Percentiles rank a stretch among this genome's conserved stretches.
phyloP scores from a whole-genome alignment of 2,888 invertebrate species.

The Trilocha varians region DNA sequence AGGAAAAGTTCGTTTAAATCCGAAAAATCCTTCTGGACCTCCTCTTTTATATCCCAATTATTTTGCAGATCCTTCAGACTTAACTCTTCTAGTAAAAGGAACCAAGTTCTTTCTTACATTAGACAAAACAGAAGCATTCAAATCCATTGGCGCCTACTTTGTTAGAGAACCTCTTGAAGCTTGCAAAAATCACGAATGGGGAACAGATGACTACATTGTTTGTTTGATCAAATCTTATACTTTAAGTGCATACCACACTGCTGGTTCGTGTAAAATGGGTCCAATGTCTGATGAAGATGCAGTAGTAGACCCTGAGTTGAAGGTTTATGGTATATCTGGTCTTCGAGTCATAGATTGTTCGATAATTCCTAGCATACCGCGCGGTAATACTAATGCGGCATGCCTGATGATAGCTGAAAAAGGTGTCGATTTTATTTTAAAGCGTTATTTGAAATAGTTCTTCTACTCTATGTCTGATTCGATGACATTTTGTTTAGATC shows the following conservation, averaged over 20 bases:
- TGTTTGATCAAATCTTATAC: slow-evolving; percentile 76
- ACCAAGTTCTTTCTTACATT: slow-evolving; percentile 71
- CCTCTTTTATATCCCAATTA: slow-evolving; percentile 81
- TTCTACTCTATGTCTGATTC: too few species aligned
- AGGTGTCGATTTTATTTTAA: slow-evolving; percentile 34
- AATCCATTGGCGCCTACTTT: slow-evolving; percentile 66
- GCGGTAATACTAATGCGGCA: slow-evolving; percentile 87
- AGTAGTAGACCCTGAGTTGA: slow-evolving; percentile 79
- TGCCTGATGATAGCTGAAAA: slow-evolving; percentile 84
- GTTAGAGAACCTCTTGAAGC: slow-evolving; percentile 67
- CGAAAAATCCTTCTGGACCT: slow-evolving; percentile 77
- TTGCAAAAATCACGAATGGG: slow-evolving; percentile 73
- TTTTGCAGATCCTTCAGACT: slow-evolving; percentile 73
- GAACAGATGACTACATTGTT: slow-evolving; percentile 75
- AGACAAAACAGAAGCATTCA: slow-evolving; percentile 71
- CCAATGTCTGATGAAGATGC: slow-evolving; percentile 67
- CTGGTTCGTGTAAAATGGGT: slow-evolving; percentile 64
- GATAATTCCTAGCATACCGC: slow-evolving; percentile 84
- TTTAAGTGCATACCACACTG: slow-evolving; percentile 54
- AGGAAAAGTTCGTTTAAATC: slow-evolving; percentile 74
- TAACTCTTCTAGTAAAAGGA: slow-evolving; percentile 72
- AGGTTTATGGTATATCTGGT: slow-evolving; percentile 73
- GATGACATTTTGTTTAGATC: too few species aligned
- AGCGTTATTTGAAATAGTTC: slow-evolving; percentile 26
- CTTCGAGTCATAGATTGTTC: slow-evolving; percentile 83